A percentile compares a stretch with the other conserved stretches of the same genome.
Evolutionary conservation across 2,113 vertebrate genomes (phyloP).

Genomic region (human (Homo sapiens)): DNA sequence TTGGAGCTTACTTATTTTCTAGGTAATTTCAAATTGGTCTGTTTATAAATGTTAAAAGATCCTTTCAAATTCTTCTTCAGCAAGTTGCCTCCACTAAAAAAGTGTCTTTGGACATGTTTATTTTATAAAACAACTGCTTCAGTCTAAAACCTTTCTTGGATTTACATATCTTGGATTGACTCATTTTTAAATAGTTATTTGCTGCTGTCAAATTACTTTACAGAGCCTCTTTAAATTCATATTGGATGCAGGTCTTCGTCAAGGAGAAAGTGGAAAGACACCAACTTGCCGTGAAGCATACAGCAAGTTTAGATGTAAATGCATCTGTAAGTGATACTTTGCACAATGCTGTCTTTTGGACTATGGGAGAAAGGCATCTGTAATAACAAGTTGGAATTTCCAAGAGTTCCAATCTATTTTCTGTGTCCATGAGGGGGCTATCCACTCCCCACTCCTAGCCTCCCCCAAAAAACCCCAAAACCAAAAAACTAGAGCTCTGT

Average conservation of each 20-base stretch:
- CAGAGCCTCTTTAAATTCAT: background rate
- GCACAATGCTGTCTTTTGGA: background rate
- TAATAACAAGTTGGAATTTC: background rate
- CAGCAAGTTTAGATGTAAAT: background rate
- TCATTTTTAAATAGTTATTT: background rate
- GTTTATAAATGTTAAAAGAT: background rate
- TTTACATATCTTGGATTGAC: background rate
- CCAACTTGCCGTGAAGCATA: background rate
- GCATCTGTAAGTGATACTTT: background rate
- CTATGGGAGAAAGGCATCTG: background rate
- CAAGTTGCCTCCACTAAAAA: background rate
- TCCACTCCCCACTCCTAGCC: background rate
- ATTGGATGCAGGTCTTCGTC: background rate
- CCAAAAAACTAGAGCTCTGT: background rate
- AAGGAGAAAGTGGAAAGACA: background rate
- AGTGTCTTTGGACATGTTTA: background rate
- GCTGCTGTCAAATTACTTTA: background rate
- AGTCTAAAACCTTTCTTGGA: background rate
- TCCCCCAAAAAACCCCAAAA: background rate
- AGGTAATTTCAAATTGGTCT: background rate
- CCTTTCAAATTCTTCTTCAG: background rate
- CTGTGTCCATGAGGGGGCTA: background rate
- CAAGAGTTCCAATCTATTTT: background rate
- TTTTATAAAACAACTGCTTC: constrained; percentile 11
- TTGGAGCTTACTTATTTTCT: background rate